Base-by-base conservation (phyloP, 2,113 vertebrate genomes). In the Alces alces region DNA sequence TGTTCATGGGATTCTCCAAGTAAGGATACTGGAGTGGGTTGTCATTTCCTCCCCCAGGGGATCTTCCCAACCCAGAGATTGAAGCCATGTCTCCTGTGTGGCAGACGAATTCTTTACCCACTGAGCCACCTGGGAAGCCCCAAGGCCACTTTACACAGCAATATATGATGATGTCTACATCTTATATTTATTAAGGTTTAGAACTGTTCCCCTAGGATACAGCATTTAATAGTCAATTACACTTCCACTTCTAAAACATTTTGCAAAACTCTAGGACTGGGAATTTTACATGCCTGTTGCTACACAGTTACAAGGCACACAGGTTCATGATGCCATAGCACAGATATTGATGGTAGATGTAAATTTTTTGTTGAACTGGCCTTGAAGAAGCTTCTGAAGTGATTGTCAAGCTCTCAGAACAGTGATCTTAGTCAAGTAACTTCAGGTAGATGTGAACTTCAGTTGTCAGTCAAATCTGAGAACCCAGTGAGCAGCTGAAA, bases 361-460 rank as follows among this genome's bases (percentile, higher is more conserved):
- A 99, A 99, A 98, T 99, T 99, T 97, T 98, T 99, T 92, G 99
- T 1, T 99, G 99, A 96, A 99, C 99, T 95, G 99, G 99, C 98
- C 98, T 99, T 98, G 99, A 99, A 95, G 99, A 99, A 98, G 99
- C 99, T 21, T 99, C 99, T 87, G 99, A 99, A 98, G 99, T 99
- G 99, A 99, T 99, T 98, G 99, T 99, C 89, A 99, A 99, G 96
- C 99, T 99, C 96, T 99, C 99, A 96, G 99, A 99, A 99, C 99
- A 55, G 99, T 99, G 47, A 99, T 89, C 0, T 97, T 99, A 98
- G 99, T 99, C 36, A 99, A 99, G 91, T 98, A 99, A 97, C 99
- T 99, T 98, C 99, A 99, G 84, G 99, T 99, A 97, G 99, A 99
- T 98, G 99, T 99, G 97, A 99, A 99, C 97, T 99, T 98, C 99